Evolutionary conservation across 2,113 vertebrate species (phyloP), one percentile per base, ranked within the genome.

Genomic region (Hydrochoerus hydrochaeris): DNA sequence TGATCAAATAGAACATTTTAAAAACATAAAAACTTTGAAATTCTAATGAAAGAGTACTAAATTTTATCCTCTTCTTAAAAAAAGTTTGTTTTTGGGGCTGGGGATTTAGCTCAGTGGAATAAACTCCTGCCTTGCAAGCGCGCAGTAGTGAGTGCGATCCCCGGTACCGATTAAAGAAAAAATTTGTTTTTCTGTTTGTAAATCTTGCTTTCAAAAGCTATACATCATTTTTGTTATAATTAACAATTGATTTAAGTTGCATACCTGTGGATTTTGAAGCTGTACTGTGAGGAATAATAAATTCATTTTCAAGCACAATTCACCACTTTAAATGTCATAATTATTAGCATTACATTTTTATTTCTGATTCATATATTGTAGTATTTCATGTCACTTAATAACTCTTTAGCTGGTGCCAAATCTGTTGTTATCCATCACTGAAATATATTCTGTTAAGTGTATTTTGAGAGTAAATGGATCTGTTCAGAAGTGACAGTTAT

Each of bases 381-480:
- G 62, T 85, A 52, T 84, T 94, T 85, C n/a, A 85, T 80, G 60
- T 80, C 11, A 7, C 5, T 54, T 52, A 85, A 54, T 78, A 73
- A 92, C 44, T 88, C 41, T 88, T 78, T 71, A 78, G 3, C 85
- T 78, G 84, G 46, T 85, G 60, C 3, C 58, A 88, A 73, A 49
- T 73, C 13, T 7, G 13, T 73, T 83, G 46, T 77, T 85, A 63
- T 46, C 13, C 2, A 46, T 85, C 17, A 89, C 28, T 73, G 71
- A 73, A 89, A 85, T 73, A 92, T 57, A 30, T 85, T 92, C n/a
- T 92, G 26, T 32, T 58, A 89, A 63, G 69, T 81, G 73, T 2
- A 85, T 35, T 80, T 71, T 96, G 7, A 80, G 11, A 46, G 13
- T 35, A 80, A 84, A 89, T 85, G 85, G 77, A 16, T 57, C 49